Base-by-base conservation (phyloP, 2,888 invertebrate genomes). In the Pristionchus entomophagus region DNA sequence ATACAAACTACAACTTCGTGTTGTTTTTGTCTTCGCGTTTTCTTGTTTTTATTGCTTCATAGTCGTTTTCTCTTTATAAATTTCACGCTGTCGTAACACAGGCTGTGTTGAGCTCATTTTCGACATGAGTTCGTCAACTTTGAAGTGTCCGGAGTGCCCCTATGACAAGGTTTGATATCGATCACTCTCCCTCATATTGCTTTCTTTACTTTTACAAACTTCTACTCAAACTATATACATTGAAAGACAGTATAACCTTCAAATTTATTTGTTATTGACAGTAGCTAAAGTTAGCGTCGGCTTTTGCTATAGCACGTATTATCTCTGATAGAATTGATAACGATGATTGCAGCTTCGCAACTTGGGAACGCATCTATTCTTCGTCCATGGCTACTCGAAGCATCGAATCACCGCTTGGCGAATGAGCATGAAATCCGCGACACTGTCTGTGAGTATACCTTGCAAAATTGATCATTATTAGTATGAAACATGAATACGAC, bases 321-420 rank as follows among this genome's bases (percentile, higher is more conserved):
- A 51, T 51, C 14, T 51, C 53, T 45, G 45, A 5, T 5, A 56
- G 8, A 56, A 22, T 56, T 56, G 5, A 8, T 56, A 5, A 56
- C 22, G 12, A 59, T 19, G 0, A 35, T n/a, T 82, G 38, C 41
- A 82, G 82, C 26, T 26, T 12, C 82, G 82, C 19, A 82, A 82
- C 59, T 22, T 82, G 56, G 59, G 82, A 35, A 82, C 56, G 6
- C 82, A 82, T 59, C 59, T 82, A n/a, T 82, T 82, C 59, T 82
- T 82, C 59, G 59, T 59, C 5, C 82, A 82, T 26, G 82, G 82
- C n/a, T 82, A 82, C 41, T 82, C 82, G 26, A 82, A 82, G 56
- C 17, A 82, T 38, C 17, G 29, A 32, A 82, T 82, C 35, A 22
- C 82, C 59, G 82, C 22, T n/a, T 82, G 82, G 82, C 14, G 59